phyloP scores from a whole-genome alignment of 2,888 invertebrate species.

The Exephanes ischioxanthus region DNA sequence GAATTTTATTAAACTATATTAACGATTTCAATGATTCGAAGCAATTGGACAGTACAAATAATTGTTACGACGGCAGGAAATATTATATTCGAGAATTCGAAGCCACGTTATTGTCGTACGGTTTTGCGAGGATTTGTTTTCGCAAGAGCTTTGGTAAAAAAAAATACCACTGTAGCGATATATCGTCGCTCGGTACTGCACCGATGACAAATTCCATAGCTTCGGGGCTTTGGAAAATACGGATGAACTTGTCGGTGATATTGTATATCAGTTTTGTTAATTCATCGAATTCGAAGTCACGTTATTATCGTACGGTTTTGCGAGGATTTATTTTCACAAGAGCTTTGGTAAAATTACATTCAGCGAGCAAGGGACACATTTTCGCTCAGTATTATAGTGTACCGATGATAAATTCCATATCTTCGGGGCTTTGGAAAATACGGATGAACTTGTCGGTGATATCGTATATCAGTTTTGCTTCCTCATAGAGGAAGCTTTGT shows the following conservation, averaged over 20 bases:
- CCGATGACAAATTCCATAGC: slow-evolving; percentile 8
- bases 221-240: slow-evolving; percentile 4
- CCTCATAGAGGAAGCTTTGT: too few species aligned
- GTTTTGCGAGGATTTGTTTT: neutral
- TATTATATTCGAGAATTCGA: neutral
- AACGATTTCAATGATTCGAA: slow-evolving; percentile 35
- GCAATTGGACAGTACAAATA: neutral
- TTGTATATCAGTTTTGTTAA: neutral
- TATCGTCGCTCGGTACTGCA: too few species aligned
- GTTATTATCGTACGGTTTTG: neutral
- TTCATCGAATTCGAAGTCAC: neutral
- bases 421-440: neutral
- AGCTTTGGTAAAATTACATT: neutral
- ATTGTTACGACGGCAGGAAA: neutral
- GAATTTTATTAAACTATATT: neutral
- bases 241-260: slow-evolving; percentile 3
- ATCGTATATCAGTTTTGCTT: slow-evolving; percentile 1
- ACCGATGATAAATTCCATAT: slow-evolving; percentile 4
- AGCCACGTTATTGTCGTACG: neutral
- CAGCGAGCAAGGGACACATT: neutral
- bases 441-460: slow-evolving; percentile 4
- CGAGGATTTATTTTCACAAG: neutral
- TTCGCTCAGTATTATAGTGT: too few species aligned
- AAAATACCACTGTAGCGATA: neutral
- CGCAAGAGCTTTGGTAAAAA: too few species aligned